Base-by-base conservation (phyloP, 2,888 invertebrate genomes). In the Siphonodentalium dalli region DNA sequence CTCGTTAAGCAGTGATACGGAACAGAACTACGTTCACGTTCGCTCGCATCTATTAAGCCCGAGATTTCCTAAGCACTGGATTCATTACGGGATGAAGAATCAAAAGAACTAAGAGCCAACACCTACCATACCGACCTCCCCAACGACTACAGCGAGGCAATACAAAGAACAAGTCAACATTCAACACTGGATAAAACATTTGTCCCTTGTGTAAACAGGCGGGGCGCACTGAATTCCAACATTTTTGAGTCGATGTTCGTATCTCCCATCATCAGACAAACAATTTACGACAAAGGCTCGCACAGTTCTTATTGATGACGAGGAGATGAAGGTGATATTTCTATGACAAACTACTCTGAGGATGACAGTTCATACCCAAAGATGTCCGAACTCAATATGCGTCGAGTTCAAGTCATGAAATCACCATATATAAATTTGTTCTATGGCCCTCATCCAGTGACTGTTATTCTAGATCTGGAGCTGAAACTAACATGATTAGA, bases 121-220 rank as follows among this genome's bases (percentile, higher is more conserved):
- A 37, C 15, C 20, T 13, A 4, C 20, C 21, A 18, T 15, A 11
- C 23, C 13, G 21, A 2, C 37, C 37, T 13, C 18, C 37, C 13
- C 20, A 13, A 37, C 20, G 21, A 21, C 15, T 21, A 6, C 20
- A 37, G 23, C 37, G 21, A 4, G 13, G 21, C 18, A 37, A 4
- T 4, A 37, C 37, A 15, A 15, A 7, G 13, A 13, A 3, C 18
- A 37, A 3, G 20, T 4, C 33, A 33, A 33, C 15, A 33, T n/a
- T 35, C 38, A 46, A 28, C 33, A 24, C 11, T 11, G 28, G 11
- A 4, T 13, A 3, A 15, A 44, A 38, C 13, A n/a, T 23, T 18
- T 60, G 61, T 27, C 58, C 58, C 3, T 26, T 60, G 11, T 60
- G 58, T 27, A 49, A 49, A 42, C 40, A 54, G 21, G 57, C 53